These are phyloP conservation scores for Eutolmus rufibarbis DNA, from an alignment of 2,888 invertebrate genomes.

Conservation along the genomic window DNA sequence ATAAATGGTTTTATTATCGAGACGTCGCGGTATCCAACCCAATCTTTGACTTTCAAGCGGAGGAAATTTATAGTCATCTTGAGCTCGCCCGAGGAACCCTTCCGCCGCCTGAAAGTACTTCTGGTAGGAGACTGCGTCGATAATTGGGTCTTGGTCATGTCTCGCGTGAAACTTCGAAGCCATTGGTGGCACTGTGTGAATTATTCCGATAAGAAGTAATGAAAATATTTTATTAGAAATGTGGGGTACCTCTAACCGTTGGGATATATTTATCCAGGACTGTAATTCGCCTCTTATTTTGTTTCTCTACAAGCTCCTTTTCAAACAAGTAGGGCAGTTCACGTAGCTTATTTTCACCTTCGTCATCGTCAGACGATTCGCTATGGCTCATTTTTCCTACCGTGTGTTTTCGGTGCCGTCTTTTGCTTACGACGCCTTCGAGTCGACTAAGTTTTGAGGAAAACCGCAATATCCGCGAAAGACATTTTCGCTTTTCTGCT, in stretches of 20 bases:
- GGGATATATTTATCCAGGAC: conserved; percentile 54
- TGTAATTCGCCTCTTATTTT: conserved; percentile 54
- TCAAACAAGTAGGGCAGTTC: conserved; percentile 57
- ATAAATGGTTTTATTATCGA: background rate
- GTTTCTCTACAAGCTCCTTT: conserved; percentile 57
- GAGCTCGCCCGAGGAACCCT: conserved; percentile 48
- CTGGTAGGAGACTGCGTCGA: conserved; percentile 21
- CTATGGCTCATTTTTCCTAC: background rate
- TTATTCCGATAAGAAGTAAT: background rate
- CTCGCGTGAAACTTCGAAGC: conserved; percentile 56
- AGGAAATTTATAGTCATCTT: conserved; percentile 51
- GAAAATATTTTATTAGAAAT: background rate
- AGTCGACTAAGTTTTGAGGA: background rate
- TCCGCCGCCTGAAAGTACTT: conserved; percentile 42
- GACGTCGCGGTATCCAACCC: conserved; percentile 56
- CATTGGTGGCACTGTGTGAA: conserved; percentile 53
- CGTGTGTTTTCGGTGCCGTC: background rate
- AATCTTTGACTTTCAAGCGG: conserved; percentile 57
- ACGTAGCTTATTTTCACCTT: conserved; percentile 40
- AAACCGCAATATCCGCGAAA: background rate
- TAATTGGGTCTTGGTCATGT: conserved; percentile 47
- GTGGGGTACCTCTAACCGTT: conserved; percentile 52
- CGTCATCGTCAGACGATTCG: conserved; percentile 39
- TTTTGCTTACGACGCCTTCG: background rate
- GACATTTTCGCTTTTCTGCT: background rate